Evolutionary conservation across 2,113 vertebrate species (phyloP).

Genomic region (Anhinga anhinga): DNA sequence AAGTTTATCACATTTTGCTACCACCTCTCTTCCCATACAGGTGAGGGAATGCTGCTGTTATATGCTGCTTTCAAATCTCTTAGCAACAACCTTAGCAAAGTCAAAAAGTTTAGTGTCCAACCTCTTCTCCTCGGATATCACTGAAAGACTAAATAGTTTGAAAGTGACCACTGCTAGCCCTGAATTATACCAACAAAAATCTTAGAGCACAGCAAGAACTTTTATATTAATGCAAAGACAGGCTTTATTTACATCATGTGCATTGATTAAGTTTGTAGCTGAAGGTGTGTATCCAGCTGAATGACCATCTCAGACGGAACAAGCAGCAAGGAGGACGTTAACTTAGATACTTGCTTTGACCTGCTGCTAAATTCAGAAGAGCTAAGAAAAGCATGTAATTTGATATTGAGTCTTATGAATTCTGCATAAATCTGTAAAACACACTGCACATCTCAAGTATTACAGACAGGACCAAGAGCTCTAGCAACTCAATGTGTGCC

Average conservation of each 20-base stretch:
- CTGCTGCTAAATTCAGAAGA: neutral
- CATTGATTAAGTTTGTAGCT: neutral
- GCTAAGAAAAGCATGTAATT: neutral
- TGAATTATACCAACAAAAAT: neutral
- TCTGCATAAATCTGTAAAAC: neutral
- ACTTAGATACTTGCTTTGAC: neutral
- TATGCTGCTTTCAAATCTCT: neutral
- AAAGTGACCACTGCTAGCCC: neutral
- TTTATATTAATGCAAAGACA: neutral
- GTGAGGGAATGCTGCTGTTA: neutral
- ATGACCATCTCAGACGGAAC: neutral
- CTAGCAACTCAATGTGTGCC: accelerated
- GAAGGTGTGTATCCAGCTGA: neutral
- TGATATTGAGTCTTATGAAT: neutral
- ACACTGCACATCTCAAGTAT: too few relatives aligned
- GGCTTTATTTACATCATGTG: neutral
- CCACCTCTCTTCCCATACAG: neutral
- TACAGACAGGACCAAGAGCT: neutral
- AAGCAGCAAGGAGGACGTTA: neutral
- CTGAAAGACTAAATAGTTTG: neutral
- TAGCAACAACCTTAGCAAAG: neutral
- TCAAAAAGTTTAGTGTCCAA: too few relatives aligned
- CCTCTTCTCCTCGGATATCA: neutral
- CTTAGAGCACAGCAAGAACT: neutral
- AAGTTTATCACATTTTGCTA: neutral